A percentile compares a stretch with the other conserved stretches of the same genome.
Conservation (phyloP, 2,888 invertebrate genomes). For the Copidosoma aretas region DNA sequence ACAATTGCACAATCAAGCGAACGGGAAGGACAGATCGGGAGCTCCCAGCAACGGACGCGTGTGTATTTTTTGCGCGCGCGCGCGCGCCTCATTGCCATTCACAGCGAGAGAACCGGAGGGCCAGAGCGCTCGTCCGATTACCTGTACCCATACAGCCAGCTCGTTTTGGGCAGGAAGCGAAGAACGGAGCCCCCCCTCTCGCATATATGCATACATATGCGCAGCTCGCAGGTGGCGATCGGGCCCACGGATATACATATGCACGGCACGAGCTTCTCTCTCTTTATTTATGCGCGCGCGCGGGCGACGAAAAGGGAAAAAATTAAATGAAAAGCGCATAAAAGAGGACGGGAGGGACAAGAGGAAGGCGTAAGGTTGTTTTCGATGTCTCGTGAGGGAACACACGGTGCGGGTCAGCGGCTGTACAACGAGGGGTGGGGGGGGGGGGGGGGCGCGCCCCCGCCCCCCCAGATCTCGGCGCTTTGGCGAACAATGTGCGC, state of each 20-base stretch:
- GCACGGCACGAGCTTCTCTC: constrained; percentile 25
- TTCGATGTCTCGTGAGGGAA: not conserved
- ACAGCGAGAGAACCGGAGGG: not conserved
- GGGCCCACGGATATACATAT: no score
- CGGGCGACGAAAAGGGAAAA: not conserved
- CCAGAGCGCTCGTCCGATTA: constrained; percentile 48
- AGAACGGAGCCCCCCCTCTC: constrained; percentile 36
- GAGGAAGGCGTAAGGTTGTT: not conserved
- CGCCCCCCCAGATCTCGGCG: constrained; percentile 8
- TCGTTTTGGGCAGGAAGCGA: constrained; percentile 50
- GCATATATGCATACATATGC: constrained; percentile 32
- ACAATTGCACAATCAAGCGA: no score
- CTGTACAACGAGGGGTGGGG: no score
- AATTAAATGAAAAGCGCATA: not conserved
- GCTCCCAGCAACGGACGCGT: not conserved
- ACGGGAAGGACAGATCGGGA: no score
- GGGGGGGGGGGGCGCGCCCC: not conserved
- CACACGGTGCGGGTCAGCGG: not conserved
- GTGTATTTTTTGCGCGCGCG: not conserved
- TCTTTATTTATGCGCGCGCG: constrained; percentile 48
- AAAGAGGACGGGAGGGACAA: constrained; percentile 4
- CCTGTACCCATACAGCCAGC: constrained; percentile 30
- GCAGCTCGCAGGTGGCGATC: not conserved
- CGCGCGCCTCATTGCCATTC: constrained; percentile 27
- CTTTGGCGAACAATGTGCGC: constrained; percentile 25